Conservation (phyloP, 2,113 vertebrate species). For the Alethe diademata region DNA sequence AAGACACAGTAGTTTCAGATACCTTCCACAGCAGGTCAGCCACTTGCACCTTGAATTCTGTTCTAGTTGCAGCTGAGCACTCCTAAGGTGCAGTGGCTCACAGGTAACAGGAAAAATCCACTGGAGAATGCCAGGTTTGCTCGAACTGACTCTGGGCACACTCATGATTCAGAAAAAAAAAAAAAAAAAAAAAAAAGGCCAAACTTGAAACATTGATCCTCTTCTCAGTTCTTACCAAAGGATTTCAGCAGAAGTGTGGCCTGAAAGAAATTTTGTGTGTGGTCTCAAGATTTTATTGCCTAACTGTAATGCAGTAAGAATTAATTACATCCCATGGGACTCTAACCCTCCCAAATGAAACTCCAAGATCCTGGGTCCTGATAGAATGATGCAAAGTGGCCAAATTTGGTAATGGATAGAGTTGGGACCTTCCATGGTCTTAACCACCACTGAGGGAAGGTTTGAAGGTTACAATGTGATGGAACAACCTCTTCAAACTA, state of each 20-base stretch:
- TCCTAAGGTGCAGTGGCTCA: neutral
- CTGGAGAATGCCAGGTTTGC: neutral
- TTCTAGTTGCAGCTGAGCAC: neutral
- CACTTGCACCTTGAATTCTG: neutral
- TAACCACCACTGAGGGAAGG: neutral
- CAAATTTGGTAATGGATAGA: slow-evolving; percentile 10
- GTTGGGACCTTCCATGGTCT: neutral
- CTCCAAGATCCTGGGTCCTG: neutral
- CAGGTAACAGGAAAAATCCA: neutral
- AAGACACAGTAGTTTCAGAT: neutral
- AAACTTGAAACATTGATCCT: neutral
- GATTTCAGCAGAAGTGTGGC: neutral
- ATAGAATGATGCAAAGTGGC: slow-evolving; percentile 4
- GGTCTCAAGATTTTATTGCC: slow-evolving; percentile 39
- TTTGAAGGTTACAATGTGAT: neutral
- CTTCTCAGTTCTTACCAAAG: neutral
- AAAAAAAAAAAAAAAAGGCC: neutral
- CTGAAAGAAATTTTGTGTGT: slow-evolving; percentile 41
- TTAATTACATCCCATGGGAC: neutral
- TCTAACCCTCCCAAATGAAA: neutral
- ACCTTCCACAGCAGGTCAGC: neutral
- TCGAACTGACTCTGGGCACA: neutral
- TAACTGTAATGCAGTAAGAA: slow-evolving; percentile 16
- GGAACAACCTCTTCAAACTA: neutral
- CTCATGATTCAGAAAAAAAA: neutral